These are phyloP conservation scores for Taphrorychus bicolor DNA, from an alignment of 2,888 invertebrate species.

Conservation along the genomic window DNA sequence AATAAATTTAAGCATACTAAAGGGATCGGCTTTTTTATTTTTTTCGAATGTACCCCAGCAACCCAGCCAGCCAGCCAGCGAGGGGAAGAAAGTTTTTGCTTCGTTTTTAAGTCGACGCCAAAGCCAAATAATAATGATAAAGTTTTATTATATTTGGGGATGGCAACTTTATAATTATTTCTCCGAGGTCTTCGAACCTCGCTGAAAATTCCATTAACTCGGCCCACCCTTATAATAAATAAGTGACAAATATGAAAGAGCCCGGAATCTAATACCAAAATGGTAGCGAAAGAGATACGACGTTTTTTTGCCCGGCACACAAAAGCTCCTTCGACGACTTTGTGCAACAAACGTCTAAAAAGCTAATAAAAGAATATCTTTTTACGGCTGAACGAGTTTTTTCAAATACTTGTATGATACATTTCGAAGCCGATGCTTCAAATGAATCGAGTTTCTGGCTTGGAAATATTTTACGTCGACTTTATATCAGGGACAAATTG, in stretches of 20 bases:
- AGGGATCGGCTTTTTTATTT: constrained; percentile 18
- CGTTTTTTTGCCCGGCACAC: background rate
- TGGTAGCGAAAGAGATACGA: background rate
- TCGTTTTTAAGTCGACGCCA: constrained; percentile 18
- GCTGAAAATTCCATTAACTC: background rate
- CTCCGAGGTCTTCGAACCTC: background rate
- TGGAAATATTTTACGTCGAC: background rate
- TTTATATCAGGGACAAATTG: background rate
- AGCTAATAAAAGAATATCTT: background rate
- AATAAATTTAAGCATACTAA: constrained; percentile 37
- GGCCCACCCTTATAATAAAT: background rate
- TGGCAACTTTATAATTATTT: constrained; percentile 1
- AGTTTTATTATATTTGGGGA: constrained; percentile 20
- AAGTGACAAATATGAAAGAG: background rate
- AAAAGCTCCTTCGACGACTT: background rate
- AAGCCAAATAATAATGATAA: constrained; percentile 24
- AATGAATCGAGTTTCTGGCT: background rate
- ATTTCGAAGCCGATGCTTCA: background rate
- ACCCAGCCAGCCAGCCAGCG: too few relatives aligned
- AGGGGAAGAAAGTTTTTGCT: constrained; percentile 14
- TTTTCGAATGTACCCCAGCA: constrained; percentile 18
- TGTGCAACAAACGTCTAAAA: background rate
- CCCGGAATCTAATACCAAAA: background rate
- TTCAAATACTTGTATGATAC: background rate
- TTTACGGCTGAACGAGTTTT: background rate